Evolutionary conservation across 2,888 invertebrate species (phyloP).

Genomic region (Ceramica pisi): DNA sequence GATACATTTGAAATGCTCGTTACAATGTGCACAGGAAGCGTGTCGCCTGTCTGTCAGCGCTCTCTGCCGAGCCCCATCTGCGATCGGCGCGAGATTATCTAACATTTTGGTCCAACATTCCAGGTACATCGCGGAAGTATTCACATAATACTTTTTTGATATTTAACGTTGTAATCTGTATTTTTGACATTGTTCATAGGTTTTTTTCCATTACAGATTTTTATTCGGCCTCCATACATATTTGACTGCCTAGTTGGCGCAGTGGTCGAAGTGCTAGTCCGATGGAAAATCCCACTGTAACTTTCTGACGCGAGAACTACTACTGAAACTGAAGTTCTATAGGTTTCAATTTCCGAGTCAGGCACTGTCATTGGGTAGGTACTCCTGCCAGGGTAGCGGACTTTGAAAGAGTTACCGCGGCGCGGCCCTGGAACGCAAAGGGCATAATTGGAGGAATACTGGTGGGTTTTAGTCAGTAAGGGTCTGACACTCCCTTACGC

Average conservation of each 20-base stretch:
- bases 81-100: slow-evolving; percentile 63
- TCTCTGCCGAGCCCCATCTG: slow-evolving; percentile 51
- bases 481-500: too few species aligned
- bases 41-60: slow-evolving; percentile 72
- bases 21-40: slow-evolving; percentile 76
- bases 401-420: too few species aligned
- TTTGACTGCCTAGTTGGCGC: neutral
- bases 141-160: slow-evolving; percentile 42
- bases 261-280: too few species aligned
- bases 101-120: slow-evolving; percentile 50
- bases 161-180: slow-evolving; percentile 45
- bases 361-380: neutral
- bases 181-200: slow-evolving; percentile 1
- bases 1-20: slow-evolving; percentile 65
- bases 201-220: neutral
- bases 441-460: too few species aligned
- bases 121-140: slow-evolving; percentile 48
- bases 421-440: too few species aligned
- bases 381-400: too few species aligned
- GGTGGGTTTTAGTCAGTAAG: too few species aligned
- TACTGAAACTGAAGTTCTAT: neutral
- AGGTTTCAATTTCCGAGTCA: neutral
- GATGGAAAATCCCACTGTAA: too few species aligned
- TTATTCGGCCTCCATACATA: neutral
- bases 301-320: neutral